phyloP scores from a whole-genome alignment of 2,888 invertebrate species.

The Conistra vaccinii region DNA sequence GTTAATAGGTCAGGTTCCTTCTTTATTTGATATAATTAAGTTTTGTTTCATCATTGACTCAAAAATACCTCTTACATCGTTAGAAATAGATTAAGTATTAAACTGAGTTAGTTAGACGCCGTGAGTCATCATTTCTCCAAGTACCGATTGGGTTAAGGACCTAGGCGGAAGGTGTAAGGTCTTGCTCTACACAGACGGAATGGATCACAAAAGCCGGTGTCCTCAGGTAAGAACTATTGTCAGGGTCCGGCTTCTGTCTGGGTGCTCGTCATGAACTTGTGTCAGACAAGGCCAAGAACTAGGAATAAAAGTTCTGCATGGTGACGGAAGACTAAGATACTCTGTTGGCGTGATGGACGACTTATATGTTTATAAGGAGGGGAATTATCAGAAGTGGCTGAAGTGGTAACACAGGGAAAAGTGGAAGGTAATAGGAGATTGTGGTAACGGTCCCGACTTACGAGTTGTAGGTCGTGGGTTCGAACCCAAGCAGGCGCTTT shows the following conservation, averaged over 20 bases:
- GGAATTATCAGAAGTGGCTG: neutral
- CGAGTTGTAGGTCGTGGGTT: too few relatives aligned
- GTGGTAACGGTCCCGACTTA: too few relatives aligned
- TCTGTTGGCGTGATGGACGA: neutral
- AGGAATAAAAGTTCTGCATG: neutral
- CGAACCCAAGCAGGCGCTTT: too few relatives aligned
- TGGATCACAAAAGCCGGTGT: slow-evolving; percentile 10
- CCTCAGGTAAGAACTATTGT: slow-evolving; percentile 16
- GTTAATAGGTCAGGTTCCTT: slow-evolving; percentile 22
- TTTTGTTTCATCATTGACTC: slow-evolving; percentile 27
- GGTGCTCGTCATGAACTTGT: neutral
- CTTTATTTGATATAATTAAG: slow-evolving; percentile 2
- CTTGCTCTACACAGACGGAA: neutral
- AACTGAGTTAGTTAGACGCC: slow-evolving; percentile 8
- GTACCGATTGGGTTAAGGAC: slow-evolving; percentile 5
- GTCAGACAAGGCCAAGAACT: neutral
- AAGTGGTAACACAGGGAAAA: neutral
- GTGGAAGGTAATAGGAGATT: neutral
- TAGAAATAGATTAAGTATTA: slow-evolving; percentile 15
- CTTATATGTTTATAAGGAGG: too few relatives aligned
- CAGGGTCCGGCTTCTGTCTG: neutral
- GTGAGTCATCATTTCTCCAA: slow-evolving; percentile 4
- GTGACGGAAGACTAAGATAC: neutral
- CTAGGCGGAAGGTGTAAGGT: neutral
- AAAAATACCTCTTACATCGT: neutral